phyloP scores from a whole-genome alignment of 2,888 invertebrate species.

The Hypomecis atomaria region DNA sequence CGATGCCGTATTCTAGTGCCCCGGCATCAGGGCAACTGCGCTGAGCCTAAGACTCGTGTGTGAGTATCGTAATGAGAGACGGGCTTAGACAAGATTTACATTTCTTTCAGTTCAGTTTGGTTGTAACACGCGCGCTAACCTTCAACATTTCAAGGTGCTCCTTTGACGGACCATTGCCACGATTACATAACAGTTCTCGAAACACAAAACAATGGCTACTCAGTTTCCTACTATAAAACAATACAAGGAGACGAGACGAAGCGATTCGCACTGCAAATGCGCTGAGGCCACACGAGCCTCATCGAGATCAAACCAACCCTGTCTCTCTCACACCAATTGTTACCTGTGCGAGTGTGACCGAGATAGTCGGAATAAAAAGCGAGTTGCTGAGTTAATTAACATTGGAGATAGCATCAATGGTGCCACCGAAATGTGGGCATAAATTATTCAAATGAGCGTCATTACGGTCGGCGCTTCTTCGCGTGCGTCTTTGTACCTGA shows the following conservation, averaged over 20 bases:
- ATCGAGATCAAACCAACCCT: background rate
- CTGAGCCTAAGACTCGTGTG: too few relatives aligned
- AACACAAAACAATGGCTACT: too few relatives aligned
- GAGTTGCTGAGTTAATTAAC: conserved; percentile 24
- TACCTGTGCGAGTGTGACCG: background rate
- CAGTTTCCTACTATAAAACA: background rate
- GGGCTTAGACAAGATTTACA: too few relatives aligned
- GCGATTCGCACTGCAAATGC: conserved; percentile 16
- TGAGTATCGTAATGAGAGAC: too few relatives aligned
- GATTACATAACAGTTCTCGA: too few relatives aligned
- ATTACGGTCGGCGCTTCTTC: conserved; percentile 16
- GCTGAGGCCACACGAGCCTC: background rate
- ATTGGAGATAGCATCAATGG: conserved; percentile 32
- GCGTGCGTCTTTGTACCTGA: background rate
- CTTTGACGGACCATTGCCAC: too few relatives aligned
- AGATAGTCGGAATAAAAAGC: background rate
- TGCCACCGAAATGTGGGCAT: conserved; percentile 29
- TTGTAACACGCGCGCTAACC: too few relatives aligned
- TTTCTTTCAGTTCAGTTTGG: too few relatives aligned
- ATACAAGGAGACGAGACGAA: conserved; percentile 17
- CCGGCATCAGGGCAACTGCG: too few relatives aligned
- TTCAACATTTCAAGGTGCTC: too few relatives aligned
- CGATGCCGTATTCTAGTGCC: too few relatives aligned
- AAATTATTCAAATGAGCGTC: conserved; percentile 33
- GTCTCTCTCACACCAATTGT: background rate